These are phyloP conservation scores for Hyperoplus lanceolatus DNA, from an alignment of 2,797 vertebrate genomes.

Conservation along the genomic window DNA sequence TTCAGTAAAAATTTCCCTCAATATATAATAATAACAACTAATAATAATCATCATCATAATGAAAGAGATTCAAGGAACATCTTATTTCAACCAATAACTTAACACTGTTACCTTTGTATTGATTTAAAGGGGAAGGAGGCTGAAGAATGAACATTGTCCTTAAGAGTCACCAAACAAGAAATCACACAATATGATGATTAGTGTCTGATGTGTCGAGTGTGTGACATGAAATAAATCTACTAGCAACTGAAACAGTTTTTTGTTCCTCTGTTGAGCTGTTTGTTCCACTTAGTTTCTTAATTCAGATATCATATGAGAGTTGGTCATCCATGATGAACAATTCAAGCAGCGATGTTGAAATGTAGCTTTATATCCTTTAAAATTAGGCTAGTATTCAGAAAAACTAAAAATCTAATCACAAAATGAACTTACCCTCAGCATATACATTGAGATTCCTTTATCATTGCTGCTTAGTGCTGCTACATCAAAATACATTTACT, in stretches of 20 bases:
- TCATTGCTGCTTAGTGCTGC: not conserved
- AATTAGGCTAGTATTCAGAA: not conserved
- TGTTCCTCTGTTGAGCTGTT: constrained; percentile 3
- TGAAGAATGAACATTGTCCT: constrained; percentile 68
- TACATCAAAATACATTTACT: not conserved
- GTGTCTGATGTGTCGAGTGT: constrained; percentile 51
- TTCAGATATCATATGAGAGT: not conserved
- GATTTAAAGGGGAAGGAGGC: constrained; percentile 76
- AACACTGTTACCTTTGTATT: constrained; percentile 35
- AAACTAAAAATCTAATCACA: not conserved
- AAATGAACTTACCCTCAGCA: not conserved
- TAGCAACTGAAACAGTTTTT: constrained; percentile 25
- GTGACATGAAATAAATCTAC: constrained; percentile 69
- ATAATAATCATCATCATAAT: not conserved
- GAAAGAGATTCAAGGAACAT: not conserved
- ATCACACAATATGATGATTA: constrained; percentile 80
- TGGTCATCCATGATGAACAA: not conserved
- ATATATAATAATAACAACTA: too few relatives aligned
- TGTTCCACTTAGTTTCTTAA: not conserved
- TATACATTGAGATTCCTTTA: not conserved
- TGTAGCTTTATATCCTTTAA: not conserved
- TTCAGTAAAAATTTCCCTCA: not conserved
- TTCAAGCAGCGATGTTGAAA: not conserved
- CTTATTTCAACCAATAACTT: constrained; percentile 4
- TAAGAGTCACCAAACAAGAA: constrained; percentile 52